phyloP scores from a whole-genome alignment of 2,113 vertebrate species.

The Channa maculata region DNA sequence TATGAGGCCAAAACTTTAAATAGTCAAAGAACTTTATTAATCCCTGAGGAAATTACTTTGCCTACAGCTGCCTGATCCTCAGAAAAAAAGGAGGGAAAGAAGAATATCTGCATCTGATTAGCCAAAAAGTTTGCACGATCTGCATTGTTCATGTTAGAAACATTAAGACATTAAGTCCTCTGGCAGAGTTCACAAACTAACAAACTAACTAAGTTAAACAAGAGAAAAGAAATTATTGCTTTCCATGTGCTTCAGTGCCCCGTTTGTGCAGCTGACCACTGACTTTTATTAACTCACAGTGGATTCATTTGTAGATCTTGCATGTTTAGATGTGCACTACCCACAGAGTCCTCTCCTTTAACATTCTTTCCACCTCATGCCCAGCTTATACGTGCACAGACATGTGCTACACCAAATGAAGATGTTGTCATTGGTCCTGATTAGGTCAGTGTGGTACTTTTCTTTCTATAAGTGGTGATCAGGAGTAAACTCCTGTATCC shows the following conservation, averaged over 20 bases:
- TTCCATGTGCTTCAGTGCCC: neutral
- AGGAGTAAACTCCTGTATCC: no score
- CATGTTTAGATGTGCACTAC: neutral
- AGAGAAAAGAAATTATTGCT: neutral
- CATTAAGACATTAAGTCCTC: neutral
- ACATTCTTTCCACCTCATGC: slow-evolving; percentile 22
- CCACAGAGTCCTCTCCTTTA: neutral
- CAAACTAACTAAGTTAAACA: slow-evolving; percentile 25
- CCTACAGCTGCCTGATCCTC: no score
- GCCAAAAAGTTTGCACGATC: neutral
- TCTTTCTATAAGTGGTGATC: no score
- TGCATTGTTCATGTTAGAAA: neutral
- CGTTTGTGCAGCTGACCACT: slow-evolving; percentile 48
- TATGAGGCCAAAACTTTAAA: neutral
- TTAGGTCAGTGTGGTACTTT: no score
- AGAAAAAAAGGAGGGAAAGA: neutral
- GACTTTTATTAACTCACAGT: slow-evolving; percentile 3
- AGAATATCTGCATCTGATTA: neutral
- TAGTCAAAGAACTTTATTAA: no score
- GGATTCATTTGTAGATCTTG: neutral
- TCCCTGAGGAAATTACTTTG: no score
- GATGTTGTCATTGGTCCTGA: slow-evolving; percentile 6
- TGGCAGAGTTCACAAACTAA: no score
- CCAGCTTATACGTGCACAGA: slow-evolving; percentile 25
- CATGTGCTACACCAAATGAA: slow-evolving; percentile 11